Conservation (phyloP, 2,888 invertebrate genomes). For the Drosophila robusta region DNA sequence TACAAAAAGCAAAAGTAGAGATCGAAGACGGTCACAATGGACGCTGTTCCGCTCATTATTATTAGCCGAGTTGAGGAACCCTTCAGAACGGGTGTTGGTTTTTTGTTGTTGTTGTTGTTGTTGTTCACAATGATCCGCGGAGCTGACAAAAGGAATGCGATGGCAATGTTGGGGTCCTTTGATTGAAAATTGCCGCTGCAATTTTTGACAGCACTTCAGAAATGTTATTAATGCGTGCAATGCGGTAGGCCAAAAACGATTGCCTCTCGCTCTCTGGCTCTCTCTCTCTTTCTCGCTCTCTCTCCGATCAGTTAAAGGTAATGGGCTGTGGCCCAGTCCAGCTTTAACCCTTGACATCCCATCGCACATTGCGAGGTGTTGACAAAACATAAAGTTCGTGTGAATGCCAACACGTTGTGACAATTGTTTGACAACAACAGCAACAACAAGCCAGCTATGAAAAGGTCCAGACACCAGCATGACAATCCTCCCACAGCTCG, state of each 20-base stretch:
- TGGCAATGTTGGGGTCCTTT: conserved; percentile 40
- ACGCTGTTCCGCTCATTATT: conserved; percentile 68
- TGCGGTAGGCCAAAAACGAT: conserved; percentile 78
- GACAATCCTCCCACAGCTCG: conserved; percentile 45
- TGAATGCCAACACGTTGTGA: conserved; percentile 82
- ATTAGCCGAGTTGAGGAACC: conserved; percentile 63
- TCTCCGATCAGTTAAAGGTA: conserved; percentile 17
- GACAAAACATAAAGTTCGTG: conserved; percentile 82
- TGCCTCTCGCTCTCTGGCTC: neutral
- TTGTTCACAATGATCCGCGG: conserved; percentile 45
- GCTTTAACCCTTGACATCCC: conserved; percentile 51
- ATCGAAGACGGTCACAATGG: conserved; percentile 33
- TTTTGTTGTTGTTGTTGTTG: conserved; percentile 41
- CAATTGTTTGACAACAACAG: conserved; percentile 77
- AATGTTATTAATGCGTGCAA: conserved; percentile 76
- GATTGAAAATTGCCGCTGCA: conserved; percentile 83
- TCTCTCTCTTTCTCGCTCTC: neutral
- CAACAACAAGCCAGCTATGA: conserved; percentile 54
- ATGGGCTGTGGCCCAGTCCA: conserved; percentile 15
- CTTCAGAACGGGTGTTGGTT: conserved; percentile 71
- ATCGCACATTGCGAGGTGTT: conserved; percentile 69
- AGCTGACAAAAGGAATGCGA: conserved; percentile 57
- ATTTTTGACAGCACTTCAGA: conserved; percentile 72
- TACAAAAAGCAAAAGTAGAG: neutral
- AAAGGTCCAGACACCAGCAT: conserved; percentile 59